phyloP scores from a whole-genome alignment of 2,888 invertebrate species.

The Axea sp. region DNA sequence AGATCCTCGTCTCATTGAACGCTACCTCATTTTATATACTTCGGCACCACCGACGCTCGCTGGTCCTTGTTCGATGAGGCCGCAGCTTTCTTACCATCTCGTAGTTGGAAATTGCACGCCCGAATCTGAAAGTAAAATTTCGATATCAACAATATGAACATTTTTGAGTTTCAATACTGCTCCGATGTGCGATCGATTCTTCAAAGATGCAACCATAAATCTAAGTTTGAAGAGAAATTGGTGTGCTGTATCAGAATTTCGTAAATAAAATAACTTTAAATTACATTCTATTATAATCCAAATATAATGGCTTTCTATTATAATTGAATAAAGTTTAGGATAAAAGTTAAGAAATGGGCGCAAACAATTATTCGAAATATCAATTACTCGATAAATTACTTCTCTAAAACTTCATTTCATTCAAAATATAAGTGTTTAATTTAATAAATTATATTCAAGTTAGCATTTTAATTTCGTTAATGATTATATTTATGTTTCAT shows the following conservation, averaged over 20 bases:
- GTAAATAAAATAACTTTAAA: too few species aligned
- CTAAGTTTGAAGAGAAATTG: slow-evolving; percentile 19
- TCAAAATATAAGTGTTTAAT: too few species aligned
- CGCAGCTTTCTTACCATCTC: slow-evolving; percentile 61
- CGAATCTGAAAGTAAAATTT: slow-evolving; percentile 56
- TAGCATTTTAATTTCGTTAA: too few species aligned
- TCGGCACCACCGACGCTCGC: slow-evolving; percentile 34
- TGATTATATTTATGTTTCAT: too few species aligned
- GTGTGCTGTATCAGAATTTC: slow-evolving; percentile 18
- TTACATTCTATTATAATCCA: too few species aligned
- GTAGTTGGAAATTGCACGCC: slow-evolving; percentile 17
- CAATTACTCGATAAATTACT: too few species aligned
- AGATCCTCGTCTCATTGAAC: slow-evolving; percentile 69
- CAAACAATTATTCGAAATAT: too few species aligned
- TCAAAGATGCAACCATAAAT: not conserved
- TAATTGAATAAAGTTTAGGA: too few species aligned
- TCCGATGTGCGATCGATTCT: slow-evolving; percentile 13
- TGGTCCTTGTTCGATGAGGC: slow-evolving; percentile 57
- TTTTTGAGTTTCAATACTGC: slow-evolving; percentile 8
- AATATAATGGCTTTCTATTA: too few species aligned
- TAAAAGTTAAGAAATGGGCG: too few species aligned
- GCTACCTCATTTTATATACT: slow-evolving; percentile 71
- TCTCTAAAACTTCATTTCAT: too few species aligned
- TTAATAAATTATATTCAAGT: too few species aligned
- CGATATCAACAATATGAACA: slow-evolving; percentile 24